Conservation (phyloP, 2,797 vertebrate genomes). For the Tauraco hartlaubi region DNA sequence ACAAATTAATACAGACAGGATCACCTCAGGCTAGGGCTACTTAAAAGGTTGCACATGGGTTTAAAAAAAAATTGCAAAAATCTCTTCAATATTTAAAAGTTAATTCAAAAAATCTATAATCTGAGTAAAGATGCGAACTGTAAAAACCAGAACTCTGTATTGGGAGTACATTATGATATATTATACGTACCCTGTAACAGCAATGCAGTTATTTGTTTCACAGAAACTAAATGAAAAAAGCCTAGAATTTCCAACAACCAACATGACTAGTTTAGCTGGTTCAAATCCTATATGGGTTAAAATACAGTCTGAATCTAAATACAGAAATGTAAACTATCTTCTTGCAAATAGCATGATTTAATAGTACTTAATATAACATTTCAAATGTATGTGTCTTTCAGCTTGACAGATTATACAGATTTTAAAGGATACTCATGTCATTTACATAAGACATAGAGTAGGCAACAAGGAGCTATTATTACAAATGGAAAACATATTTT, state of each 20-base stretch:
- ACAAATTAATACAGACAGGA: neutral
- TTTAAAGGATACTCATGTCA: neutral
- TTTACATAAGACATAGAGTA: neutral
- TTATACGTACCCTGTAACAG: neutral
- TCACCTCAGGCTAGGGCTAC: neutral
- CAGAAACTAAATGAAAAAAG: neutral
- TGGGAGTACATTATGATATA: neutral
- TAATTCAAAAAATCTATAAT: neutral
- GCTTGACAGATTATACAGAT: neutral
- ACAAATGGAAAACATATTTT: neutral
- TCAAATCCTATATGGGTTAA: neutral
- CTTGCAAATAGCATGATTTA: conserved; percentile 5
- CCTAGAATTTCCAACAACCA: neutral
- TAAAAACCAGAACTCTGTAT: neutral
- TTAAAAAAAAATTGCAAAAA: neutral
- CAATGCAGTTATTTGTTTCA: neutral
- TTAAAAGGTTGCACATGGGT: neutral
- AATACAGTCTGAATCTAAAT: neutral
- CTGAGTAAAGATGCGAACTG: neutral
- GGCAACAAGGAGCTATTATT: neutral
- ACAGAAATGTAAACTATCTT: neutral
- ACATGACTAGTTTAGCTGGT: neutral
- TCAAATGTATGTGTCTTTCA: neutral
- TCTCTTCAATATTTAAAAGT: conserved; percentile 19
- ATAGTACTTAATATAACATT: neutral